phyloP scores from a whole-genome alignment of 2,113 vertebrate species.

The Melanostigma gelatinosum region DNA sequence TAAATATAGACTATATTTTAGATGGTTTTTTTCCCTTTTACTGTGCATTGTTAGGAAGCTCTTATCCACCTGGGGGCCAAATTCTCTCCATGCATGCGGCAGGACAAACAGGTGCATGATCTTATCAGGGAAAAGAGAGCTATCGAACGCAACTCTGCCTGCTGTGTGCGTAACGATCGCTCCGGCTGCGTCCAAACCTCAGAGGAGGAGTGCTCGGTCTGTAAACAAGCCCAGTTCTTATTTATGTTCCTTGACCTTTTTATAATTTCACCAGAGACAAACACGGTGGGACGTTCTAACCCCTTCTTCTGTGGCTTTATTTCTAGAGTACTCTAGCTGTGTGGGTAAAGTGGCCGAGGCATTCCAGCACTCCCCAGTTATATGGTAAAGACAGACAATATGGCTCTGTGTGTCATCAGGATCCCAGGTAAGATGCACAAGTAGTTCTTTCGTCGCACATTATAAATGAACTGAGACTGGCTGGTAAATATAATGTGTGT shows the following conservation, averaged over 20 bases:
- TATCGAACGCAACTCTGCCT: constrained; percentile 92
- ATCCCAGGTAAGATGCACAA: constrained; percentile 87
- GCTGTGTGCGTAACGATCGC: constrained; percentile 96
- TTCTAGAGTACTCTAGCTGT: constrained; percentile 92
- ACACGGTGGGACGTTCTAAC: constrained; percentile 1
- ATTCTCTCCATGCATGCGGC: constrained; percentile 98
- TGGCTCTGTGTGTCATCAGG: constrained; percentile 97
- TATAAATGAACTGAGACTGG: background rate
- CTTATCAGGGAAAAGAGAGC: constrained; percentile 90
- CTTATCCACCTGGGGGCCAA: constrained; percentile 99
- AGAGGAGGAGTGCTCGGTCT: constrained; percentile 96
- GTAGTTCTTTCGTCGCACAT: no score
- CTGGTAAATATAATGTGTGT: background rate
- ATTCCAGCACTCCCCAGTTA: constrained; percentile 88
- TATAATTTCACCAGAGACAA: background rate
- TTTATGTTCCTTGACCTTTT: background rate
- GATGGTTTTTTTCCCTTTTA: background rate
- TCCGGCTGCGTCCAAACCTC: constrained; percentile 96
- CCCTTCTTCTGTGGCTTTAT: constrained; percentile 9
- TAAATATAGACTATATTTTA: background rate
- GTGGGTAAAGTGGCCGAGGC: constrained; percentile 96
- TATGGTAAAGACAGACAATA: constrained; percentile 85
- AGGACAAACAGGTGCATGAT: constrained; percentile 93
- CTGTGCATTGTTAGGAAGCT: constrained; percentile 84
- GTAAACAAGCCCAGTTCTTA: constrained; percentile 49